Conservation (phyloP, 2,113 vertebrate genomes). For the Protomyctophum bolini region DNA sequence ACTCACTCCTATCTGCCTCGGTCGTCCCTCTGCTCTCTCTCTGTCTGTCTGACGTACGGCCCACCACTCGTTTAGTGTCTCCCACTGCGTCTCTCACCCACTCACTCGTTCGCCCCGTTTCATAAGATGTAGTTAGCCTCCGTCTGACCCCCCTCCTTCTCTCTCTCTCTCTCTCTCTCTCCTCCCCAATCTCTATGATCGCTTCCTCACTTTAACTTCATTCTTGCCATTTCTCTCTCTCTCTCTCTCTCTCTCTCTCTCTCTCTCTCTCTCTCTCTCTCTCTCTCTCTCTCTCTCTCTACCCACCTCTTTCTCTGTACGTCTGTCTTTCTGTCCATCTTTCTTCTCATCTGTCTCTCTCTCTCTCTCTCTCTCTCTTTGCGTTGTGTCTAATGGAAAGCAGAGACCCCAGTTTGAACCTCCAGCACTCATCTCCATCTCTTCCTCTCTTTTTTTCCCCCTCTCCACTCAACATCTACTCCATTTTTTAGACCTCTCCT, state of each 20-base stretch:
- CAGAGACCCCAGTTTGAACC: slow-evolving; percentile 71
- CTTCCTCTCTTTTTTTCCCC: slow-evolving; percentile 8
- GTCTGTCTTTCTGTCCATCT: neutral
- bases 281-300: neutral
- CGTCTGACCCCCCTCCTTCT: slow-evolving; percentile 39
- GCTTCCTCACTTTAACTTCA: neutral
- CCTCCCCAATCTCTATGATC: slow-evolving; percentile 29
- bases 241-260: neutral
- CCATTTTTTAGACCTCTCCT: slow-evolving; percentile 46
- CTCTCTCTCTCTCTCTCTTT: slow-evolving; percentile 55
- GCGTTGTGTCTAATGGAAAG: slow-evolving; percentile 72
- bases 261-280: slow-evolving; percentile 1
- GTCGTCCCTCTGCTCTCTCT: no score
- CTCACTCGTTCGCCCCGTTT: slow-evolving; percentile 57
- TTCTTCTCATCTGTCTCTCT: slow-evolving; percentile 46
- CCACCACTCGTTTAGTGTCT: slow-evolving; percentile 65
- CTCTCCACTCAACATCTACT: slow-evolving; percentile 9
- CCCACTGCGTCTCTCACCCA: slow-evolving; percentile 15
- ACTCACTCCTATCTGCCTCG: neutral
- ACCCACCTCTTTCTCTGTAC: neutral
- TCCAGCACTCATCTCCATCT: slow-evolving; percentile 20
- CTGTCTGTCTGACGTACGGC: slow-evolving; percentile 51
- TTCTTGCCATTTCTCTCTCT: neutral
- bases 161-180: slow-evolving; percentile 43
- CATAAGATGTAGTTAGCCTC: slow-evolving; percentile 72